Evolutionary conservation across 2,888 invertebrate genomes (phyloP), one percentile per base, ranked within the genome.

Genomic region (Marronus borbonicus): DNA sequence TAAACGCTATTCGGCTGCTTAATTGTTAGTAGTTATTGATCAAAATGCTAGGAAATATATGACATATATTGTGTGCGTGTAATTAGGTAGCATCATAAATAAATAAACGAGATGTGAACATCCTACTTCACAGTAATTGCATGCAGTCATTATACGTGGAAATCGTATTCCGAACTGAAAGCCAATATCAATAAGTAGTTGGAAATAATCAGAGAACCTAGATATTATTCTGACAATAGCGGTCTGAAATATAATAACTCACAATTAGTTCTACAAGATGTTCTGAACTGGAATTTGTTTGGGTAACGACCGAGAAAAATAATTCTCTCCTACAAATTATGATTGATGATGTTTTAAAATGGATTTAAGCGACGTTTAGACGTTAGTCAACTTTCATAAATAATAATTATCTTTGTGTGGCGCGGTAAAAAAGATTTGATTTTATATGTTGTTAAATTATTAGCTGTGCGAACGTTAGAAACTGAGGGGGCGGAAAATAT

Each of bases 271-370:
- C 17, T 65, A 65, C 44, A 65, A 65, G 36, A 39, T 65, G 44
- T 5, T 65, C 28, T 65, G 36, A 1, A 39, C 14, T 65, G 39
- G 39, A 65, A 36, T 36, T 39, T 65, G 65, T 39, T 65, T 65
- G 65, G 28, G 39, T 65, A 39, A 65, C 10, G 65, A 44, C 39
- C 39, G 36, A 65, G 36, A 65, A 65, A 65, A 36, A 44, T 65
- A 52, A 52, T 52, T 52, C 52, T 65, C n/a, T 44, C 10, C 5
- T 20, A 65, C 39, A 65, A 65, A 65, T 65, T 17, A 39, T 65
- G 36, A 65, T 39, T 65, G 44, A 65, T 65, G 39, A 65, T 44
- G n/a, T 65, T 65, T 65, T 65, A 65, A 65, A 65, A 65, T 65
- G 36, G 65, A 65, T 65, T 14, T 44, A 17, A 28, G n/a, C 44